Conservation (phyloP, 2,888 invertebrate genomes). For the Mylabris sibirica region DNA sequence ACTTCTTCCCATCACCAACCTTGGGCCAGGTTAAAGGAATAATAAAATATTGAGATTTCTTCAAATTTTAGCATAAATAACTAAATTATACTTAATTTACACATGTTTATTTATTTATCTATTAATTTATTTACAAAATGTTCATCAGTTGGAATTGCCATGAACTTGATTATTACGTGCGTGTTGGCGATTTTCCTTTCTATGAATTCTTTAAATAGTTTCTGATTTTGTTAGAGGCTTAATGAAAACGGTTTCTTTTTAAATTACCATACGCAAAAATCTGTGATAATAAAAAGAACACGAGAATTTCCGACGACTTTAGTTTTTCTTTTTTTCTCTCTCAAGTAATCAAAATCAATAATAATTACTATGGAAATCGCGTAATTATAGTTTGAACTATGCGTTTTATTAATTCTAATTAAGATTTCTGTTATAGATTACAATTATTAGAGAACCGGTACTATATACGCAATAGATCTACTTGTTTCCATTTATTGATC, state of each 20-base stretch:
- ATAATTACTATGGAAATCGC: background rate
- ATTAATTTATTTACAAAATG: background rate
- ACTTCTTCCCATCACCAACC: conserved; percentile 12
- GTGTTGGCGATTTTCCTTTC: background rate
- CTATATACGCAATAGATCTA: background rate
- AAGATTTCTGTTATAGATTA: background rate
- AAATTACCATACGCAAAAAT: too few species aligned
- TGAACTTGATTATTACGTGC: background rate
- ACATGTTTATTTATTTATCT: background rate
- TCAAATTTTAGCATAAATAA: background rate
- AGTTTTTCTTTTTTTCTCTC: background rate
- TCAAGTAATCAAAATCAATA: background rate
- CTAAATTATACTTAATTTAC: background rate
- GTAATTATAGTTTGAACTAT: background rate
- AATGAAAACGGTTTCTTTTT: too few species aligned
- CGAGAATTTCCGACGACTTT: background rate
- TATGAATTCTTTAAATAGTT: too few species aligned
- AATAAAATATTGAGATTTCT: background rate
- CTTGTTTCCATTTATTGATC: background rate
- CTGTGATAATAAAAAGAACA: too few species aligned
- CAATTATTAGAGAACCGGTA: background rate
- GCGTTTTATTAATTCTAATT: conserved; percentile 5
- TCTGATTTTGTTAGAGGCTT: too few species aligned
- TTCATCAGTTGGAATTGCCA: background rate
- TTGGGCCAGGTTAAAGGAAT: background rate